Conservation (phyloP, 2,797 vertebrate genomes). For the Monodelphis domestica region DNA sequence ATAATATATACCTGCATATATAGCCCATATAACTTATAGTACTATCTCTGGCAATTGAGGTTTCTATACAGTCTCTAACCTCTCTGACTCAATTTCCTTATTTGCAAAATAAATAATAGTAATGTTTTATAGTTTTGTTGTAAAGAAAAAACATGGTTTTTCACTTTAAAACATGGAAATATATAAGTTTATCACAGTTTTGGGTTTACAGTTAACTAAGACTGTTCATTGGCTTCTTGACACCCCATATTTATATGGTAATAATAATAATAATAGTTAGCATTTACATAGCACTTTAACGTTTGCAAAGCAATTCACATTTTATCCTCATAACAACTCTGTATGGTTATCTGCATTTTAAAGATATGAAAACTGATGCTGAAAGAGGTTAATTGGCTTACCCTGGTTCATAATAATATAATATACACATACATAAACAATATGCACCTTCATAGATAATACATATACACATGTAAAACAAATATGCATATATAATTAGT, state of each 20-base stretch:
- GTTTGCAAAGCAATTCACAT: background rate
- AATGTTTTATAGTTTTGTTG: background rate
- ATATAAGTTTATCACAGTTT: background rate
- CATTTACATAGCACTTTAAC: background rate
- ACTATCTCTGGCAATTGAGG: background rate
- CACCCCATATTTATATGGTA: too few relatives aligned
- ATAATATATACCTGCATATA: too few relatives aligned
- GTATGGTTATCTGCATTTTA: background rate
- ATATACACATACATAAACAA: background rate
- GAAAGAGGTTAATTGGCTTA: background rate
- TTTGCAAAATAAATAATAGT: background rate
- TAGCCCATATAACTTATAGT: background rate
- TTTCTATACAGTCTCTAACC: background rate
- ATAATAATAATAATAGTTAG: too few relatives aligned
- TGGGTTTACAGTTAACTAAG: background rate
- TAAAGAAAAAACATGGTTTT: background rate
- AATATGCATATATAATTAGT: background rate
- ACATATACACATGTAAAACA: background rate
- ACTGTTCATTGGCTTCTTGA: background rate
- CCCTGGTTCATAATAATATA: background rate
- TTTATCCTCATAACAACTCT: background rate
- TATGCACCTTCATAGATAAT: background rate
- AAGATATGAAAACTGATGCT: background rate
- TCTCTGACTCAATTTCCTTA: background rate
- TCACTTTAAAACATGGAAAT: background rate